Evolutionary conservation across 2,797 vertebrate genomes (phyloP).

Genomic region (Acanthopagrus latus): DNA sequence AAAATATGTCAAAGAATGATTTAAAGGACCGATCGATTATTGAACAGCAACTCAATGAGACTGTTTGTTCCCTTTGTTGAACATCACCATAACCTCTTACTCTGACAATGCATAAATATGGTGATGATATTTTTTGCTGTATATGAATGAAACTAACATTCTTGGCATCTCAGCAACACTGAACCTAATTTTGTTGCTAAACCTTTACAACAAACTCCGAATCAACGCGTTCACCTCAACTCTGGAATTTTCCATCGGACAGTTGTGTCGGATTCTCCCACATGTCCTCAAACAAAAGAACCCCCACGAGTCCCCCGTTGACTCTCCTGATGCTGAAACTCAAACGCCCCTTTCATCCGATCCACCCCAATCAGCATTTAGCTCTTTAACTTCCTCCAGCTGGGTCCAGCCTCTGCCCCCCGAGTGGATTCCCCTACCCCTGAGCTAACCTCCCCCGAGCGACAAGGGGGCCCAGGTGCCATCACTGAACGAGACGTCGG

Average conservation of each 20-base stretch:
- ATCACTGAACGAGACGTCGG: conserved; percentile 77
- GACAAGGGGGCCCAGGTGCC: conserved; percentile 88
- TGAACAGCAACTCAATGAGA: background rate
- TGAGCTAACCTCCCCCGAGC: conserved; percentile 81
- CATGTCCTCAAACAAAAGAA: conserved; percentile 82
- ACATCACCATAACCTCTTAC: background rate
- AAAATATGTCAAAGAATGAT: too few relatives aligned
- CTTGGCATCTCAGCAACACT: background rate
- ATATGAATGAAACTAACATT: background rate
- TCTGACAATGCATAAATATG: background rate
- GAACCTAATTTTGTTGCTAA: background rate
- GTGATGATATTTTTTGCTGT: background rate
- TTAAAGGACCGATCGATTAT: background rate
- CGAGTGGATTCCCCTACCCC: conserved; percentile 80
- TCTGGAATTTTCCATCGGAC: conserved; percentile 71
- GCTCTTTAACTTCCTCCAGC: conserved; percentile 89
- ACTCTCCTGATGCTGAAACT: conserved; percentile 67
- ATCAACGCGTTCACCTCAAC: conserved; percentile 57
- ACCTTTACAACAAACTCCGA: conserved; percentile 46
- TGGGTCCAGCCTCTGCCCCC: conserved; percentile 85
- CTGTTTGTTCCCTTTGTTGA: background rate
- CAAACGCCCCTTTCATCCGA: conserved; percentile 66
- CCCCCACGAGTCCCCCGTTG: conserved; percentile 42
- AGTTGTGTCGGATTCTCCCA: conserved; percentile 75
- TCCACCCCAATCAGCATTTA: conserved; percentile 80